A percentile compares a stretch with the other conserved stretches of the same genome.
Conservation (phyloP, 2,797 vertebrate species). For the Babyrousa celebensis region DNA sequence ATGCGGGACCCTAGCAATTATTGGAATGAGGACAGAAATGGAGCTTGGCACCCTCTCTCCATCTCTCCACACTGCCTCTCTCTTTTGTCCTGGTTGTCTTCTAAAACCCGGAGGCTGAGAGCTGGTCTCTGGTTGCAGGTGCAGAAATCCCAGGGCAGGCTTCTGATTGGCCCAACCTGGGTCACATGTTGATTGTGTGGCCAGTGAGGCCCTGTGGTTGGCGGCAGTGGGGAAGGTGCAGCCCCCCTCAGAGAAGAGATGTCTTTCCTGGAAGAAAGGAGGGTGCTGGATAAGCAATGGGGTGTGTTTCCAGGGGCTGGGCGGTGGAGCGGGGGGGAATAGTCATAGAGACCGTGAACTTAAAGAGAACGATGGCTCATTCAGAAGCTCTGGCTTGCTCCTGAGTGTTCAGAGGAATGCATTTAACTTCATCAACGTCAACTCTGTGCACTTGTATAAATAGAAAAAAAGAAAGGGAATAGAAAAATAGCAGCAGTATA, state of each 20-base stretch:
- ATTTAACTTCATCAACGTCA: not conserved
- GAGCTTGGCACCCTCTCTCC: not conserved
- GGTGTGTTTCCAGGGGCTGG: not conserved
- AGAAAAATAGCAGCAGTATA: not conserved
- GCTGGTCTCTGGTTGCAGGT: not conserved
- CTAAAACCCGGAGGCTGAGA: not conserved
- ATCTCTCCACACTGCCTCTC: not conserved
- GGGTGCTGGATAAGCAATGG: not conserved
- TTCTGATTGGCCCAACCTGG: not conserved
- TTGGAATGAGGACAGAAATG: not conserved
- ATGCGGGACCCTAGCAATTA: not conserved
- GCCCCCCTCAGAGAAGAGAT: not conserved
- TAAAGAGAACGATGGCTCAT: not conserved
- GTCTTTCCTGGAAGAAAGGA: not conserved
- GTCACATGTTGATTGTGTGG: accelerated
- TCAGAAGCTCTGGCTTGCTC: not conserved
- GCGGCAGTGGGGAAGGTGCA: accelerated
- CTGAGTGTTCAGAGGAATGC: not conserved
- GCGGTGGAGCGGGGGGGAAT: not conserved
- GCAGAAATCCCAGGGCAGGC: not conserved
- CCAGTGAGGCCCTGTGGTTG: not conserved
- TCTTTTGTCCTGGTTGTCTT: not conserved
- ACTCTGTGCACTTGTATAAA: not conserved
- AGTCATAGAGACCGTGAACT: not conserved
- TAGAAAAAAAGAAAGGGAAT: not conserved